phyloP scores from a whole-genome alignment of 2,113 vertebrate species.

The Hemibagrus wyckioides region DNA sequence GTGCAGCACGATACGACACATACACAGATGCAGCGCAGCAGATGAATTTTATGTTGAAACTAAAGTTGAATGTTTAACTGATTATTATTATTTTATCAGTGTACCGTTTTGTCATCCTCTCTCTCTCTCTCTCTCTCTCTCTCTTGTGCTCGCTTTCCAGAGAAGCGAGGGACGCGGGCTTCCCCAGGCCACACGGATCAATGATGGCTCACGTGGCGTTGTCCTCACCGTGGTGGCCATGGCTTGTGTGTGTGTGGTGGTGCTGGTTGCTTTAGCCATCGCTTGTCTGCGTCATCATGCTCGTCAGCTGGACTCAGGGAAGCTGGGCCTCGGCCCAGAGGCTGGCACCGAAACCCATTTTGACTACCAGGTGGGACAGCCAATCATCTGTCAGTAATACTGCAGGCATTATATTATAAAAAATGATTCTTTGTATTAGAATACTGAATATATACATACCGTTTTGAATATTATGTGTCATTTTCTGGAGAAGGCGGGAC shows the following conservation, averaged over 20 bases:
- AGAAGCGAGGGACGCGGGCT: conserved; percentile 77
- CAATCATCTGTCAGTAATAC: conserved; percentile 8
- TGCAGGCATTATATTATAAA: background rate
- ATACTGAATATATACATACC: background rate
- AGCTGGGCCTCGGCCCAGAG: conserved; percentile 88
- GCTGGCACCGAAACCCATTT: conserved; percentile 91
- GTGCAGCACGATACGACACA: background rate
- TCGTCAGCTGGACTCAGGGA: conserved; percentile 85
- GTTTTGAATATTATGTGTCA: background rate
- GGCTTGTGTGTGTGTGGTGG: conserved; percentile 83
- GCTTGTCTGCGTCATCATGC: conserved; percentile 86
- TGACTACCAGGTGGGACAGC: conserved; percentile 87
- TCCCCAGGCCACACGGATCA: conserved; percentile 73
- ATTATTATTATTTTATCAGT: background rate
- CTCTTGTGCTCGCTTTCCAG: conserved; percentile 58
- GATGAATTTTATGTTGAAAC: background rate
- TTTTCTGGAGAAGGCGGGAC: background rate
- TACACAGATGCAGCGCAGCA: background rate
- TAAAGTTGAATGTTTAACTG: conserved; percentile 11
- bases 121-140: background rate
- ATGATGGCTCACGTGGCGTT: conserved; percentile 80
- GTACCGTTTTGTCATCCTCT: background rate
- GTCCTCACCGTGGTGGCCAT: conserved; percentile 87
- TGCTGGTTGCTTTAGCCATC: conserved; percentile 78
- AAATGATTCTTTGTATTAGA: background rate